Evolutionary conservation across 2,797 vertebrate genomes (phyloP), one percentile per base, ranked within the genome.

Genomic region (Bothrops alternatus): DNA sequence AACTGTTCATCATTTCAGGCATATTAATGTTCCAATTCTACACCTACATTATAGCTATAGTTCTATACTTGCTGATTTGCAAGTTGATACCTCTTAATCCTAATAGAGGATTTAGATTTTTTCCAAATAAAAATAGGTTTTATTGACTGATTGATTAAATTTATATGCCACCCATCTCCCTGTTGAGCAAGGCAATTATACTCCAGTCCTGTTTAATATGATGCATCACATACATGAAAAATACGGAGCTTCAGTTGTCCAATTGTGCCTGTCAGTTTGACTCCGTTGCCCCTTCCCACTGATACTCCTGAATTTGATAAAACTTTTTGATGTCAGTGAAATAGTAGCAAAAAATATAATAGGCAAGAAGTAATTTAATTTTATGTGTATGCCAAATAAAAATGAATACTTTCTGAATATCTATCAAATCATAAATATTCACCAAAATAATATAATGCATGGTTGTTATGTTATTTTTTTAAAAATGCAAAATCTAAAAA

Each of bases 271-370:
- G 18, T 23, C 57, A 58, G 2, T 20, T 58, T 23, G 57, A 58
- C 20, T 58, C 57, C 18, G 4, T 57, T 57, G 13, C 4, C 18
- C 57, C 16, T 5, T 58, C 57, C 57, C 4, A 58, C 18, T 61
- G 63, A 85, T 18, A 16, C 86, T 60, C 92, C 92, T 14, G 25
- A 1, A 42, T 90, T 13, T 90, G 85, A 13, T 88, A 7, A 37
- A 94, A 93, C 87, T 13, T 26, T 92, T 26, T 92, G 25, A 28
- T 85, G 18, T 89, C 93, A 86, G 1, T 82, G 78, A 23, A 94
- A 69, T 28, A 82, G 57, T 50, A 69, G 26, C 60, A 42, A 93
- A 73, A 92, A 94, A 60, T 25, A 90, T 10, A 60, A 56, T 63
- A 91, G 92, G 58, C 60, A 63, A 92, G 57, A 58, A 58, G 57